These are phyloP conservation scores for Thrips palmi DNA, from an alignment of 1,140 invertebrate species.

Conservation along the genomic window DNA sequence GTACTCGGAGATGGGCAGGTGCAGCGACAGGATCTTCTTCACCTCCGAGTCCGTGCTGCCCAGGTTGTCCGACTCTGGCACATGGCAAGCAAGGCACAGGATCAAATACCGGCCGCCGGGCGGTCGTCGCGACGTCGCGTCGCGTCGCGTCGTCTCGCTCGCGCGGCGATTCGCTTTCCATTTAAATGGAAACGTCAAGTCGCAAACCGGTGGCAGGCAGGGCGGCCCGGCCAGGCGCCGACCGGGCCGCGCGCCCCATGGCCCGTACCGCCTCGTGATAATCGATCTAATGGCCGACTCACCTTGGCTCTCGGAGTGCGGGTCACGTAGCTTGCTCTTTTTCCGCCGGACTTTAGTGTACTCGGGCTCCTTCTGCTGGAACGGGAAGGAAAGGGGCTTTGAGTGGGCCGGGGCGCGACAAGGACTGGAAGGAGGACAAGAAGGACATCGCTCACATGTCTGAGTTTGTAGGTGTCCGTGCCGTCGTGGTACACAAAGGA, in stretches of 20 bases:
- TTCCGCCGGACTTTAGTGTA: constrained; percentile 65
- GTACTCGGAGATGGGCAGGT: constrained; percentile 76
- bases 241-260: too few species aligned
- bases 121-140: too few species aligned
- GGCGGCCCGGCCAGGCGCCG: too few species aligned
- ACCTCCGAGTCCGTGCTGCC: constrained; percentile 70
- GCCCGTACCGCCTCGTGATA: too few species aligned
- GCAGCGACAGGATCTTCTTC: constrained; percentile 72
- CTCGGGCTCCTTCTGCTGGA: constrained; percentile 54
- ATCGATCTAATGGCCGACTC: constrained; percentile 14
- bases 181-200: too few species aligned
- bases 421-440: too few species aligned
- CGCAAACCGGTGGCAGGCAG: too few species aligned
- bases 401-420: not conserved
- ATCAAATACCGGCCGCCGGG: too few species aligned
- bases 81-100: too few species aligned
- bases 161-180: too few species aligned
- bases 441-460: constrained; percentile 26
- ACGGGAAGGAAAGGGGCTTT: constrained; percentile 4
- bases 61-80: constrained; percentile 70
- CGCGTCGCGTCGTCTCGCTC: too few species aligned
- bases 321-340: constrained; percentile 49
- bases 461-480: constrained; percentile 32
- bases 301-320: constrained; percentile 66
- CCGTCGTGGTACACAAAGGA: constrained; percentile 79